phyloP scores from a whole-genome alignment of 2,888 invertebrate genomes.

The Drosophila basisetae region DNA sequence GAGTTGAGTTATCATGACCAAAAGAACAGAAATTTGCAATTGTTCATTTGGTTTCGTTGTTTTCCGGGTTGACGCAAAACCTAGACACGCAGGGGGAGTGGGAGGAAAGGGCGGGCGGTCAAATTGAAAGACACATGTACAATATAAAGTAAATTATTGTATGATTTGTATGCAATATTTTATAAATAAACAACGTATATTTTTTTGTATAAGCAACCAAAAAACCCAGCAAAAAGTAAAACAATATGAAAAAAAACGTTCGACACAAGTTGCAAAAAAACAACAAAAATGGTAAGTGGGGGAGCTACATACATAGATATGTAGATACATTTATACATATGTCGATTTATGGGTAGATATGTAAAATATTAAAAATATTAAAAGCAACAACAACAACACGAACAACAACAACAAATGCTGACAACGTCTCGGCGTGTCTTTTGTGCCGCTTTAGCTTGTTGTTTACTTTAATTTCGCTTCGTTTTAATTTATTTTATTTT shows the following conservation, averaged over 20 bases:
- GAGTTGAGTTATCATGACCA: constrained; percentile 26
- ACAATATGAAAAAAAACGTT: constrained; percentile 24
- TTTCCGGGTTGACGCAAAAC: constrained; percentile 58
- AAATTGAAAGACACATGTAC: constrained; percentile 43
- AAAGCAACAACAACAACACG: constrained; percentile 19
- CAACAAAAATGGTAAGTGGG: constrained; percentile 7
- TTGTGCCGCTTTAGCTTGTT: constrained; percentile 59
- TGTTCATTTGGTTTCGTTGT: constrained; percentile 57
- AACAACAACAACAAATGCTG: constrained; percentile 52
- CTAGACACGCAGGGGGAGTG: not conserved
- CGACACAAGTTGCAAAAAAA: constrained; percentile 41
- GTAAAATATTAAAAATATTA: constrained; percentile 24
- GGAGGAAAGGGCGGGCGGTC: not conserved
- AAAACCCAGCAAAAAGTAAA: constrained; percentile 28
- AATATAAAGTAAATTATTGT: constrained; percentile 62
- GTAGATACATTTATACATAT: constrained; percentile 17
- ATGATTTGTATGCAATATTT: constrained; percentile 71
- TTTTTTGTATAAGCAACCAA: constrained; percentile 60
- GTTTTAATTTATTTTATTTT: constrained; percentile 41
- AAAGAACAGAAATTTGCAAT: constrained; percentile 53
- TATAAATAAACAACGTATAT: constrained; percentile 66
- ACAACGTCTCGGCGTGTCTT: constrained; percentile 65
- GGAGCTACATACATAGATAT: not conserved
- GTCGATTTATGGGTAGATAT: constrained; percentile 37
- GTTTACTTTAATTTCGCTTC: constrained; percentile 63